Evolutionary conservation across 2,113 vertebrate genomes (phyloP), one percentile per base, ranked within the genome.

Genomic region (Albula goreensis): DNA sequence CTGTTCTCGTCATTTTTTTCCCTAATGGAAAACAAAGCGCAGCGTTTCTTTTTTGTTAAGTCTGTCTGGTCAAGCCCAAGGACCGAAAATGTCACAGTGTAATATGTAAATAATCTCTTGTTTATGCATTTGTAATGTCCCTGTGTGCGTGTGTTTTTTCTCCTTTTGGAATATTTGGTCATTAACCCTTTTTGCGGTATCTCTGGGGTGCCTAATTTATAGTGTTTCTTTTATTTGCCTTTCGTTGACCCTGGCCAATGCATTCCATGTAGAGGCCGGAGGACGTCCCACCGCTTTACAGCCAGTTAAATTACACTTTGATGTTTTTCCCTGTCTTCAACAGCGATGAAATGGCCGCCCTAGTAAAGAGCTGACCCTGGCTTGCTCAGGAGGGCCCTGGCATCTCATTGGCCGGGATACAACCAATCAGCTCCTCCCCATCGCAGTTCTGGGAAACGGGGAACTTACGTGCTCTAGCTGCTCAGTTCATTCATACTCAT

Each of bases 261-360:
- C 80, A 80, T 94, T 93, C 93, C 91, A 93, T 94, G 94, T 56
- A 19, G 94, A 95, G 93, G 93, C 91, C 41, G 89, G 90, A 93
- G 93, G 93, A 89, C 91, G 89, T 91, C 94, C 92, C 91, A 92
- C 90, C 89, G 93, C 91, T 95, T 94, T 94, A 95, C 92, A 92
- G 90, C 90, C 93, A 94, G 90, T 94, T 93, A 91, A 95, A 95
- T 95, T 95, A 95, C 92, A 95, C 94, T 95, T 95, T 95, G 94
- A 95, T 95, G 94, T 94, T 95, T 87, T 94, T 92, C 90, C 92
- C 90, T 94, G 92, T 94, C 92, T 94, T 93, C 88, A 90, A 91
- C 91, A 88, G 92, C 92, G 92, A 94, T 93, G 92, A 94, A 95
- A 95, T 92, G 91, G 89, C 92, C 92, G 93, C 93, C 93, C 93